Evolutionary conservation across 2,888 invertebrate species (phyloP).

Genomic region (Tetheella fluctuosa): DNA sequence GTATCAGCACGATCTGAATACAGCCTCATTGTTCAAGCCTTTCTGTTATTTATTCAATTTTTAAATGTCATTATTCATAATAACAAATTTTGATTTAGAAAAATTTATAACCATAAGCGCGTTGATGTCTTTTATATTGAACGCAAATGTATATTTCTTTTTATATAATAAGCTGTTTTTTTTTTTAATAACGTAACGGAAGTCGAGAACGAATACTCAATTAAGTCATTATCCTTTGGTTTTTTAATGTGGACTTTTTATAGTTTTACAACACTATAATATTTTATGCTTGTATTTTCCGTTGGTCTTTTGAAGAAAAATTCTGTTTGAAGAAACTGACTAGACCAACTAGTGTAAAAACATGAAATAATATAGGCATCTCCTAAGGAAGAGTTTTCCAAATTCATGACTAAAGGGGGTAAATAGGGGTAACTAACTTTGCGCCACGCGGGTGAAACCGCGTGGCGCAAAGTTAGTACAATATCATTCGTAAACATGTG

Average conservation of each 20-base stretch:
- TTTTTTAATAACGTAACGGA: neutral
- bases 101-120: neutral
- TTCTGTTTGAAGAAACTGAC: no score
- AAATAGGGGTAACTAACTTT: no score
- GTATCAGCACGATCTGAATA: constrained; percentile 29
- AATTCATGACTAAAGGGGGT: no score
- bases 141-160: neutral
- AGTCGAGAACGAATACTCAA: neutral
- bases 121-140: constrained; percentile 11
- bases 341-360: no score
- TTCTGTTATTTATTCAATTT: constrained; percentile 32
- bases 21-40: constrained; percentile 31
- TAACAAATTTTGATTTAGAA: neutral
- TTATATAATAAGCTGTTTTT: neutral
- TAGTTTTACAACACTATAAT: neutral
- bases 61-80: constrained; percentile 13
- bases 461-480: no score
- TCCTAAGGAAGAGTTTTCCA: no score
- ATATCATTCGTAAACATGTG: no score
- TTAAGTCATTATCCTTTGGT: neutral
- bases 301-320: no score
- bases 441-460: no score
- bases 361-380: no score
- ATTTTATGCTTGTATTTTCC: no score
- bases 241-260: neutral